phyloP scores from a whole-genome alignment of 2,888 invertebrate species.

The Theretra japonica region DNA sequence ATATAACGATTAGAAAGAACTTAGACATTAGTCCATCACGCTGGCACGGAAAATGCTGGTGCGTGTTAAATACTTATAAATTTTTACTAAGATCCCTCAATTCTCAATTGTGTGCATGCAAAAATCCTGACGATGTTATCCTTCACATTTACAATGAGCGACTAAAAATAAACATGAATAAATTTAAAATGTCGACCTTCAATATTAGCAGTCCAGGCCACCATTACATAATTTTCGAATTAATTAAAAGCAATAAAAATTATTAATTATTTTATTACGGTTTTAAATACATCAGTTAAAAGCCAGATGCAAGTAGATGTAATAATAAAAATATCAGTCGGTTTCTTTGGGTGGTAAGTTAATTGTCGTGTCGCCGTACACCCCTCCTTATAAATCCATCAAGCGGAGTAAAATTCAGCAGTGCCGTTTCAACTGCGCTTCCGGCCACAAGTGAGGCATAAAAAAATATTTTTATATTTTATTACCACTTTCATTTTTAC shows the following conservation, averaged over 20 bases:
- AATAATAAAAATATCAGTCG: constrained; percentile 40
- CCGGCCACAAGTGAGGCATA: constrained; percentile 39
- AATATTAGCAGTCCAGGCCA: no score
- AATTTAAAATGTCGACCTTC: no score
- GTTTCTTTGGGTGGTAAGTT: constrained; percentile 45
- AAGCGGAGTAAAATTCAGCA: constrained; percentile 57
- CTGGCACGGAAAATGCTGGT: no score
- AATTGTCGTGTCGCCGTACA: constrained; percentile 50
- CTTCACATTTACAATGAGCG: no score
- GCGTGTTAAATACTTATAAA: no score
- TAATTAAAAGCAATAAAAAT: not conserved
- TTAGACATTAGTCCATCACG: no score
- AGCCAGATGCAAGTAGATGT: constrained; percentile 30
- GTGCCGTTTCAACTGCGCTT: constrained; percentile 46
- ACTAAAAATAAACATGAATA: no score
- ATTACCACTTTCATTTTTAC: not conserved
- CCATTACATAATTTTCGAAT: no score
- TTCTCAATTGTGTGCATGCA: no score
- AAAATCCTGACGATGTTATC: no score
- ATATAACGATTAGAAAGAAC: no score
- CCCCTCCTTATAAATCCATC: constrained; percentile 64
- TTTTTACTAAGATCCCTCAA: no score
- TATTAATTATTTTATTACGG: not conserved
- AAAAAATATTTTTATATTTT: constrained; percentile 21
- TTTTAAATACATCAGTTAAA: not conserved